These are phyloP conservation scores for Acanthurus tractus DNA, from an alignment of 2,797 vertebrate species.

Conservation along the genomic window DNA sequence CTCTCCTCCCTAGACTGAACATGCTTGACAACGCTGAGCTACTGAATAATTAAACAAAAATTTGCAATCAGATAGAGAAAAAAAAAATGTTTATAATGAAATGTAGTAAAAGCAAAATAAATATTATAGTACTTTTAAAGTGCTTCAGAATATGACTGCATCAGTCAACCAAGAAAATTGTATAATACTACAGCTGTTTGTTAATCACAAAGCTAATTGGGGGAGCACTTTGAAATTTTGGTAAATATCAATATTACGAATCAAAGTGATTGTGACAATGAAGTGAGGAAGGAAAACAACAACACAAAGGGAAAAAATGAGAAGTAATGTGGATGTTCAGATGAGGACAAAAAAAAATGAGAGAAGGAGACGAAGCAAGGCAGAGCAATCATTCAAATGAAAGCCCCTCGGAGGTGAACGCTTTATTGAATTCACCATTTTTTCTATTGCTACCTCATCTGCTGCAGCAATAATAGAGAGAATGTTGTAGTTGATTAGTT, in stretches of 20 bases:
- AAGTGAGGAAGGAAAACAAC: slow-evolving; percentile 43
- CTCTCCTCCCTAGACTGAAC: not conserved
- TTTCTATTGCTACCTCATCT: slow-evolving; percentile 73
- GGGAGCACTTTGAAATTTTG: slow-evolving; percentile 15
- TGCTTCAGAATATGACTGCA: too few relatives aligned
- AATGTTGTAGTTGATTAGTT: slow-evolving; percentile 84
- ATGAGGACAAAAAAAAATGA: slow-evolving; percentile 69
- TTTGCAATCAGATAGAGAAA: too few relatives aligned
- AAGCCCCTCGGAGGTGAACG: slow-evolving; percentile 68
- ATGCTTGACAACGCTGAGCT: not conserved
- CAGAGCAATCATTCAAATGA: slow-evolving; percentile 77
- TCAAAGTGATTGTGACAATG: slow-evolving; percentile 16
- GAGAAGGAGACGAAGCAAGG: slow-evolving; percentile 27
- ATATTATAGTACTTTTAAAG: not conserved
- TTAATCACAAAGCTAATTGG: slow-evolving; percentile 15
- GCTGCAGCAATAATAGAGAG: slow-evolving; percentile 78
- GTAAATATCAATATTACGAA: slow-evolving; percentile 35
- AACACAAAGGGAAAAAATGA: slow-evolving; percentile 48
- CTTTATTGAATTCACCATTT: slow-evolving; percentile 79
- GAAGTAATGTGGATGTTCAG: slow-evolving; percentile 44
- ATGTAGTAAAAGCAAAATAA: not conserved
- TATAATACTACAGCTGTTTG: slow-evolving; percentile 8
- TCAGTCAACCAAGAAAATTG: not conserved
- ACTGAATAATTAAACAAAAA: not conserved
- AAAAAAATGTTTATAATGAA: too few relatives aligned